Evolutionary conservation across 2,113 vertebrate species (phyloP), one percentile per base, ranked within the genome.

Genomic region (Silurus meridionalis): DNA sequence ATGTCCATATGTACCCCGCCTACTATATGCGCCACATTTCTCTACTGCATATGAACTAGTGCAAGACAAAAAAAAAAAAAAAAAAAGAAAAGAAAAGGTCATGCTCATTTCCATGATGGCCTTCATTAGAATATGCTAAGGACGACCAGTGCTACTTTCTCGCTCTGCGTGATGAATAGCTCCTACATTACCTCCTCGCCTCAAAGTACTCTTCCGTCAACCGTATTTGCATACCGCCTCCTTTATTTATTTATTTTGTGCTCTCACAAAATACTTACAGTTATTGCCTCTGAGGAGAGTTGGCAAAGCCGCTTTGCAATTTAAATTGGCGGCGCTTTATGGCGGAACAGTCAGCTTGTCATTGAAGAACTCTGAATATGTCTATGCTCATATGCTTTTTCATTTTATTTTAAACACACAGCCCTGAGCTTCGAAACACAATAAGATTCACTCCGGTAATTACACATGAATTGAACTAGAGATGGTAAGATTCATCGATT

Each of bases 61-160:
- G 95, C 37, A 37, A 37, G 37, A 93, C 48, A 80, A 28, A 61
- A 64, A 82, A 75, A 78, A 82, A 64, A 95, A 96, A 98, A 98
- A 97, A 93, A 80, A 28, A 61, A 64, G 75, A 75, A 78, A 82
- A 64, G 95, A 96, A 98, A 98, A 97, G 97, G 97, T 96, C 97
- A 97, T 87, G 92, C 95, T 98, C 95, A 99, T 99, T 98, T 99
- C 96, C 98, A 99, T 99, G 95, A 96, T 96, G 95, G 96, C 96
- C 97, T 98, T 98, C 96, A 98, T 99, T 98, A 99, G 96, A 98
- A 97, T 98, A 97, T 97, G 96, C 96, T 97, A 96, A 98, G 97
- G 97, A 98, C 95, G 94, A 93, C 93, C 94, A 95, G 93, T 94
- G 96, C 96, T 97, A 95, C 96, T 96, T 94, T 97, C 96, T 96